Percentiles rank a stretch among this genome's conserved stretches.
Conservation (phyloP, 1,140 invertebrate genomes). For the Meteorus sp. region DNA sequence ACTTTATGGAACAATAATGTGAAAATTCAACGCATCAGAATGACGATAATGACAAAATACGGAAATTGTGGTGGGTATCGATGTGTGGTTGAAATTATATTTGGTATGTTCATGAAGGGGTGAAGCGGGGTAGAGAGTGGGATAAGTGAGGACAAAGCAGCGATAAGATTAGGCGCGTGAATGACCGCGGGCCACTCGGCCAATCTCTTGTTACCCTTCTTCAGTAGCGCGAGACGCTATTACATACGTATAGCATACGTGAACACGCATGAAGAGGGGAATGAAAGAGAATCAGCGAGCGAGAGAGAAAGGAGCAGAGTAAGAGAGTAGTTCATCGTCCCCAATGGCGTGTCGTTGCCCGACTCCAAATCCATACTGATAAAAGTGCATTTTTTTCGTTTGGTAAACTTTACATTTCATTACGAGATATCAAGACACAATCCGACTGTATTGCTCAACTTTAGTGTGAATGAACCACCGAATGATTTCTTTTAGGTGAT, state of each 20-base stretch:
- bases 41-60: not conserved
- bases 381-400: slow-evolving; percentile 44
- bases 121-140: too few relatives aligned
- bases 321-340: slow-evolving; percentile 10
- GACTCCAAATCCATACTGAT: slow-evolving; percentile 33
- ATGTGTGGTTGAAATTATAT: not conserved
- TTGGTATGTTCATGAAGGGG: not conserved
- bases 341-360: slow-evolving; percentile 32
- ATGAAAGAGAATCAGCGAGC: not conserved
- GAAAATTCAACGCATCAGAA: not conserved
- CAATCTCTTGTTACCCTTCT: slow-evolving; percentile 18
- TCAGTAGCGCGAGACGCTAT: slow-evolving; percentile 1
- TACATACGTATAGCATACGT: too few relatives aligned
- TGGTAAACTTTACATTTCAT: slow-evolving; percentile 25
- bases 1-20: slow-evolving; percentile 1
- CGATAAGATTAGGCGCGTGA: slow-evolving; percentile 42
- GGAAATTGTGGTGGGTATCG: not conserved
- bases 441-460: not conserved
- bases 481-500: slow-evolving; percentile 14
- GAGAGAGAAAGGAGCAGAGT: not conserved
- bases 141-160: not conserved
- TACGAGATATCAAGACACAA: slow-evolving; percentile 16
- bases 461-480: slow-evolving; percentile 19
- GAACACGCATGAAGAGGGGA: not conserved
- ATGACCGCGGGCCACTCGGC: slow-evolving; percentile 23